Evolutionary conservation across 2,888 invertebrate genomes (phyloP), one percentile per base, ranked within the genome.

Genomic region (Willowsia nigromaculata): DNA sequence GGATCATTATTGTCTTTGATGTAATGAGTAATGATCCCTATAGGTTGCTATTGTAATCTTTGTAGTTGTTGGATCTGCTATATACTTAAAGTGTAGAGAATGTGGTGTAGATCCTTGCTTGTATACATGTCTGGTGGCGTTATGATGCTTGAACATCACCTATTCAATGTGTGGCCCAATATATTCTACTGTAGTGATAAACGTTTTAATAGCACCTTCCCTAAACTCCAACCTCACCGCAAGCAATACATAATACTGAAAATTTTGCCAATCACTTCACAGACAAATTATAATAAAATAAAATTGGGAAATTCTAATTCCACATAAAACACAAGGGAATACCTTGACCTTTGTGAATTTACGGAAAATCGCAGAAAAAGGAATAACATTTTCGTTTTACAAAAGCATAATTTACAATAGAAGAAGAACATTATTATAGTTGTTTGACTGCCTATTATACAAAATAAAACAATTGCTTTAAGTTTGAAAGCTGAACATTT

Each of bases 261-360:
- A 68, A 43, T 11, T 25, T 68, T 40, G 40, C 18, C 40, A 40
- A 71, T 43, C 9, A 71, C 43, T 71, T 25, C 9, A 71, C 40
- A 43, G 71, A 25, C 40, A 71, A 43, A 18, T 71, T 11, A n/a
- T n/a, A 71, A 43, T 18, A n/a, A 4, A 53, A 53, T 7, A 6
- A 9, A 13, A 43, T 71, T 40, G 71, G 43, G 71, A 71, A 71
- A 71, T 71, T 71, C 33, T 40, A 37, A 22, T 22, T 59, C 27
- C 0, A 15, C 2, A 2, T 47, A 47, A 1, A 56, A 56, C 11
- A 62, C 7, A 62, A 15, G 25, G 5, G 43, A 40, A 37, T 43
- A 62, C 71, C 71, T 71, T 71, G 71, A 37, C 71, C 71, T 83
- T 83, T 83, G 50, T 7, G 7, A 22, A 81, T 81, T 15, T 27